A percentile compares a stretch with the other conserved stretches of the same genome.
Conservation (phyloP, 2,113 vertebrate genomes). For the Panthera tigris region DNA sequence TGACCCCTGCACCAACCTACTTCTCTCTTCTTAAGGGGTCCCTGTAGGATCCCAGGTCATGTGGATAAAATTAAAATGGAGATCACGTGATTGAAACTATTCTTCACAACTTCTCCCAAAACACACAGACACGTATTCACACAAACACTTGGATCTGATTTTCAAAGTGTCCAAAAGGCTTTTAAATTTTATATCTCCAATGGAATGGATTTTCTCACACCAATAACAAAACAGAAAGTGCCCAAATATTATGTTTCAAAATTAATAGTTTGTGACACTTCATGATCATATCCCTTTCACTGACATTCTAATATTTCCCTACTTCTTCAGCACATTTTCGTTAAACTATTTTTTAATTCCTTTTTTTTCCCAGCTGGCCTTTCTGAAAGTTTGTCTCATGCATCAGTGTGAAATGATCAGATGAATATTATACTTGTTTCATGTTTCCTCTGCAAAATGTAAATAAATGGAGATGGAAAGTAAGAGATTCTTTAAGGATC, state of each 20-base stretch:
- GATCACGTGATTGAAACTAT: constrained; percentile 55
- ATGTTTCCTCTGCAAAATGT: background rate
- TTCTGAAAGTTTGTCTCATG: background rate
- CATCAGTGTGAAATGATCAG: background rate
- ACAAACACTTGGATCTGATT: constrained; percentile 48
- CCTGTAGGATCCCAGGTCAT: constrained; percentile 47
- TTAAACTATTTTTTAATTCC: background rate
- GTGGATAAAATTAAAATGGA: constrained; percentile 61
- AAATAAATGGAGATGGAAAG: background rate
- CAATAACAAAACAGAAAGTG: background rate
- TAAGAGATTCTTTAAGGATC: background rate
- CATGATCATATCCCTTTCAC: background rate
- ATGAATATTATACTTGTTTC: background rate
- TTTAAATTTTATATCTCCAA: background rate
- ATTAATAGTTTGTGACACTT: background rate
- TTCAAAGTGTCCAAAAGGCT: constrained; percentile 58
- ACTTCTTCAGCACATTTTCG: background rate
- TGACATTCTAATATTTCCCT: background rate
- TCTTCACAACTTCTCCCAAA: constrained; percentile 77
- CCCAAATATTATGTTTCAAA: background rate
- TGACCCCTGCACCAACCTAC: constrained; percentile 57
- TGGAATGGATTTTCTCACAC: background rate
- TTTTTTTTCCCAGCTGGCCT: background rate
- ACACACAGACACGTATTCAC: constrained; percentile 55
- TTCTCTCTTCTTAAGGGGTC: constrained; percentile 57